Base-by-base conservation (phyloP, 1,140 invertebrate genomes). In the Cotesia glomerata region DNA sequence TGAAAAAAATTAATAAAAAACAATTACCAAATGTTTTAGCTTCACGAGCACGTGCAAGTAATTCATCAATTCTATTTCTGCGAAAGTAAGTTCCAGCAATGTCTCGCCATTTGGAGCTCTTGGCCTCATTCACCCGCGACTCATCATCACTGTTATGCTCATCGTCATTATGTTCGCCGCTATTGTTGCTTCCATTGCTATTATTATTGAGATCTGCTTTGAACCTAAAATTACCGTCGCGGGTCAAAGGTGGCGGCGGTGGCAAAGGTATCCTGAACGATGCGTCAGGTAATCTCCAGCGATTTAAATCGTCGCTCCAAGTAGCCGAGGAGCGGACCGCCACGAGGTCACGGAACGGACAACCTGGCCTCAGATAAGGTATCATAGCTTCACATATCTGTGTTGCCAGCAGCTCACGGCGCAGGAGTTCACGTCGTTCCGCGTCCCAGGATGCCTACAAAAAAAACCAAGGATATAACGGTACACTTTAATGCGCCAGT, bases 311-410 rank as follows among this genome's bases (percentile, higher is more conserved):
- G 36, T 86, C 84, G 70, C 82, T 83, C 86, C 86, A 87, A n/a
- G 83, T 82, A 0, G 85, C 85, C 0, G 83, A 80, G 8, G 79
- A 74, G 52, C 86, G 78, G 26, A 86, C 61, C 0, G 82, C 78
- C 0, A 65, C 71, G 11, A 88, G 35, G 32, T 88, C 85, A 49
- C 86, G 85, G 61, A 87, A 82, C 0, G 85, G 86, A 75, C 86
- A 87, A 2, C 86, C 86, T 0, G 86, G 85, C 65, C 84, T 79
- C 36, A 88, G 74, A 70, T 87, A 82, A n/a, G 86, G 85, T 18
- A 86, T 26, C 86, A 88, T 87, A 3, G 84, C 82, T 5, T 88
- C 86, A 67, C 84, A 88, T 13, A 88, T 74, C 58, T 88, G 86
- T 4, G 82, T 82, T 0, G 80, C 81, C 0, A 88, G 74, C 32